Percentiles rank a stretch among this genome's conserved stretches.
Evolutionary conservation across 2,797 vertebrate species (phyloP).

Genomic region (Remorina albescens): DNA sequence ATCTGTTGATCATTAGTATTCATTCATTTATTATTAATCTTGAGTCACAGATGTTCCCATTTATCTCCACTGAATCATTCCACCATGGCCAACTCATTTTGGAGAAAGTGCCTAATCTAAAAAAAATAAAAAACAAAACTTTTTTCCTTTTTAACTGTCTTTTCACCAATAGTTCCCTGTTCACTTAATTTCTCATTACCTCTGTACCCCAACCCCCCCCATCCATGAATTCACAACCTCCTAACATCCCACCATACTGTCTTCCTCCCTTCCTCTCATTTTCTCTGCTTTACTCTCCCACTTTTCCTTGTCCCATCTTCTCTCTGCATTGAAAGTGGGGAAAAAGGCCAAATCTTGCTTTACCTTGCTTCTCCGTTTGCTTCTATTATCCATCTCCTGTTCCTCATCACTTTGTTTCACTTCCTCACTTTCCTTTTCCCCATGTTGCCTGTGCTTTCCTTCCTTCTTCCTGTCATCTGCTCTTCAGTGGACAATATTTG

Average conservation of each 20-base stretch:
- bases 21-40: slow-evolving; percentile 47
- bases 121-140: no score
- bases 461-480: slow-evolving; percentile 36
- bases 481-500: neutral
- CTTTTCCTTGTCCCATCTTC: neutral
- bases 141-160: neutral
- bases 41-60: slow-evolving; percentile 11
- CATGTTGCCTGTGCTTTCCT: neutral
- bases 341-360: slow-evolving; percentile 46
- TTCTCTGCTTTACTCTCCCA: neutral
- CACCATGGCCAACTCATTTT: neutral
- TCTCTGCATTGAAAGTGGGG: slow-evolving; percentile 23
- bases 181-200: neutral
- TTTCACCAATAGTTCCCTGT: neutral
- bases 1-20: slow-evolving; percentile 50
- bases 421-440: slow-evolving; percentile 20
- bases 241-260: neutral
- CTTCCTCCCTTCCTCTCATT: neutral
- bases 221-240: neutral
- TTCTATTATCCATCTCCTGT: slow-evolving; percentile 59
- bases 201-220: neutral
- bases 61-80: slow-evolving; percentile 17
- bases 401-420: slow-evolving; percentile 42
- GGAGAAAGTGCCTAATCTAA: neutral
- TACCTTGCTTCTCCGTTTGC: slow-evolving; percentile 47